Conservation (phyloP, 2,888 invertebrate genomes). For the Ptilodon capucinus region DNA sequence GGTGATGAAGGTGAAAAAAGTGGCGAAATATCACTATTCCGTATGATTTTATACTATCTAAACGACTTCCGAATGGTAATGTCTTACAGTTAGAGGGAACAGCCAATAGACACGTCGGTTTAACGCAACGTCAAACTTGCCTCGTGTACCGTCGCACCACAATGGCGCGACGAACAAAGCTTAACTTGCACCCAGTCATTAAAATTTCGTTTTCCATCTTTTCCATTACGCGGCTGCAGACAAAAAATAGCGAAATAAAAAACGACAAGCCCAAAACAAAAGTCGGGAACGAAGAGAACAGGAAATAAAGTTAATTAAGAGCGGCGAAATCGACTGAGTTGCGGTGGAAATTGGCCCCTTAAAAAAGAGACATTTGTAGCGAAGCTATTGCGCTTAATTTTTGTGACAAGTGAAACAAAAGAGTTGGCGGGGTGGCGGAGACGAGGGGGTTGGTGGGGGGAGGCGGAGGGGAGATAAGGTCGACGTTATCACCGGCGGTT, state of each 20-base stretch:
- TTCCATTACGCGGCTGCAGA: constrained; percentile 79
- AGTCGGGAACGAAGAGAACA: constrained; percentile 77
- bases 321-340: constrained; percentile 82
- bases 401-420: constrained; percentile 83
- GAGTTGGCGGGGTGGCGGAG: constrained; percentile 70
- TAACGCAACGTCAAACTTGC: constrained; percentile 66
- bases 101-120: constrained; percentile 58
- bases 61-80: constrained; percentile 40
- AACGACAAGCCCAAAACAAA: constrained; percentile 77
- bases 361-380: constrained; percentile 82
- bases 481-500: constrained; percentile 71
- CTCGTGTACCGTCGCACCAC: constrained; percentile 57
- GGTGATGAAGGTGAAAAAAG: no score
- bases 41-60: constrained; percentile 6
- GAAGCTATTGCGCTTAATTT: constrained; percentile 81
- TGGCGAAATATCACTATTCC: neutral
- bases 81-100: constrained; percentile 51
- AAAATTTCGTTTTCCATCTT: constrained; percentile 82
- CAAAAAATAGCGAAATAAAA: constrained; percentile 79
- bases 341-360: constrained; percentile 82
- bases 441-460: constrained; percentile 41
- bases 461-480: constrained; percentile 69
- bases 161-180: constrained; percentile 73
- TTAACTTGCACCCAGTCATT: constrained; percentile 77
- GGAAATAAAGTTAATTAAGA: constrained; percentile 83